Percentiles rank a stretch among this genome's conserved stretches.
Conservation (phyloP, 2,797 vertebrate genomes). For the Enoplosus armatus region DNA sequence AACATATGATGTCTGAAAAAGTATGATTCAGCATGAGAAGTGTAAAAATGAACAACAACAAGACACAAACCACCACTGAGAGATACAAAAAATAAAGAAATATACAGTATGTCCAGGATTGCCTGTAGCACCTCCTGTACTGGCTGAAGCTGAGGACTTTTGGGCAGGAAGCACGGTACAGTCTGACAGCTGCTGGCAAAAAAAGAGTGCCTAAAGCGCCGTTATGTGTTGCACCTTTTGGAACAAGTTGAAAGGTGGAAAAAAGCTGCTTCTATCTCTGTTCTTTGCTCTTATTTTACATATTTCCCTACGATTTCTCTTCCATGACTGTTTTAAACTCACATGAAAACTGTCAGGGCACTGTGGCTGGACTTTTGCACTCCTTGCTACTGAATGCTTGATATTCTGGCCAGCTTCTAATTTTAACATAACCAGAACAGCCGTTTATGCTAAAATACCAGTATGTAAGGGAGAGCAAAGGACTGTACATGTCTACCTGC, state of each 20-base stretch:
- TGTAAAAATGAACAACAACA: constrained; percentile 8
- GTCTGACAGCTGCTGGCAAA: constrained; percentile 60
- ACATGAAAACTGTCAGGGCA: constrained; percentile 2
- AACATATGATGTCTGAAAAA: constrained; percentile 17
- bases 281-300: constrained; percentile 26
- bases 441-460: background rate
- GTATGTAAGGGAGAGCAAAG: background rate
- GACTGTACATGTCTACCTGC: constrained; percentile 85
- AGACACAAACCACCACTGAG: constrained; percentile 11
- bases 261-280: constrained; percentile 37
- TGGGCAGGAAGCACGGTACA: constrained; percentile 57
- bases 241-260: constrained; percentile 51
- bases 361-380: background rate
- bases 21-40: constrained; percentile 3
- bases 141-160: constrained; percentile 50
- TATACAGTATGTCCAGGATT: constrained; percentile 3
- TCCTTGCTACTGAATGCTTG: background rate
- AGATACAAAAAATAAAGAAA: background rate
- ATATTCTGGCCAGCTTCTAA: background rate
- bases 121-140: constrained; percentile 8
- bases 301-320: constrained; percentile 9
- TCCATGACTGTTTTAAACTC: constrained; percentile 2
- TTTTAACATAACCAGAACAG: constrained; percentile 6
- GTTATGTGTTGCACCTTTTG: constrained; percentile 34
- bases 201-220: constrained; percentile 27